Evolutionary conservation across 2,113 vertebrate species (phyloP), one percentile per base, ranked within the genome.

Genomic region (Corythornis cristatus): DNA sequence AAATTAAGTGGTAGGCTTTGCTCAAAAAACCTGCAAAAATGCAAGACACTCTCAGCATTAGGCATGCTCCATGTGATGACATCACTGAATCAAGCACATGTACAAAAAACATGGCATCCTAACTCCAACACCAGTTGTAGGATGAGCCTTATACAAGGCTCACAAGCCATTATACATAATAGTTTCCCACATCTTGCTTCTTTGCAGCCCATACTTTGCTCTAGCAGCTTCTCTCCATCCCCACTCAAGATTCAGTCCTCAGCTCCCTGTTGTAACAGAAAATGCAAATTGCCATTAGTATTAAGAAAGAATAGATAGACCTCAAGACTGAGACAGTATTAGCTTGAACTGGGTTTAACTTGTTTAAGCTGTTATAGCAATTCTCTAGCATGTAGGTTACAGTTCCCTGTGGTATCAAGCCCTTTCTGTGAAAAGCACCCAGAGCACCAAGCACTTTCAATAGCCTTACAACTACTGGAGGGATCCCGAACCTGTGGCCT

Each of bases 21-120:
- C 17, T 61, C 11, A 57, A 68, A 65, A 42, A 89, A 68, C 46
- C 29, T 83, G 31, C 14, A 15, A 0, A 0, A 73, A 45, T 23
- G 6, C 11, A 26, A 48, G 48, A n/a, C 8, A 19, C 6, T 57
- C 51, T 60, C 28, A 68, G 42, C 18, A 64, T 26, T 8, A 26
- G 43, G 7, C 1, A 1, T 7, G 29, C 10, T 72, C n/a, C 18
- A 29, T 6, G 11, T 1, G 0, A 33, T 4, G 6, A 26, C 3
- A 5, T 20, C 37, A 42, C 17, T 5, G 2, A 82, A 42, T 50
- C 42, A 56, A n/a, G 15, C 6, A 22, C 17, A 33, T 0, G 0
- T 16, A 15, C 37, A 33, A 28, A 74, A 85, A 77, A 25, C 9
- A 7, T 5, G 8, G 21, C 3, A 11, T 25, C 19, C n/a, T 33